phyloP scores from a whole-genome alignment of 2,113 vertebrate species.

The Podarcis muralis region DNA sequence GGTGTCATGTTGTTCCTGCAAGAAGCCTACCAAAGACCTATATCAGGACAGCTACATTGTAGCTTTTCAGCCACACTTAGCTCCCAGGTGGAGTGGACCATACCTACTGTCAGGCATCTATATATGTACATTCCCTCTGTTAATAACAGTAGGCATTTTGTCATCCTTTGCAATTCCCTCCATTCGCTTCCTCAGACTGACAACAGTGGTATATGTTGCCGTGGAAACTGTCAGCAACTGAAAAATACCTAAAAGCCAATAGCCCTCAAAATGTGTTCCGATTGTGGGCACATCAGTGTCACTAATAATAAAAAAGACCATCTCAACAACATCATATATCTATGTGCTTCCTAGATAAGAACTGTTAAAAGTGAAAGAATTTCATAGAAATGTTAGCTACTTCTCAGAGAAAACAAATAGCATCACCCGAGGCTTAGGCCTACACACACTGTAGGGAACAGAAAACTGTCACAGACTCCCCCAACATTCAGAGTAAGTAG shows the following conservation, averaged over 20 bases:
- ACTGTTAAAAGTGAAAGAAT: not conserved
- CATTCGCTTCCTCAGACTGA: slow-evolving; percentile 17
- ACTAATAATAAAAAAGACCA: not conserved
- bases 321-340: not conserved
- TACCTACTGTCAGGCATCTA: no score
- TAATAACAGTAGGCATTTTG: not conserved
- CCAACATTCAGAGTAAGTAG: not conserved
- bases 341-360: not conserved
- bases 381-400: not conserved
- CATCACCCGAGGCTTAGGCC: not conserved
- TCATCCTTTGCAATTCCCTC: not conserved
- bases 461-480: not conserved
- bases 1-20: not conserved
- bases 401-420: not conserved
- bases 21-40: no score
- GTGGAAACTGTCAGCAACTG: slow-evolving; percentile 35
- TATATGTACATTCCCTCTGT: no score
- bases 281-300: slow-evolving; percentile 6
- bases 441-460: not conserved
- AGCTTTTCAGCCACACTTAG: not conserved
- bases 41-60: no score
- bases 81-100: no score
- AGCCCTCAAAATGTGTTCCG: not conserved
- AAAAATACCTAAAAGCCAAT: slow-evolving; percentile 26
- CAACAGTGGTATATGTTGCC: slow-evolving; percentile 10